Conservation (phyloP, 64 coral and sea anemone species). For the Montipora capricornis region DNA sequence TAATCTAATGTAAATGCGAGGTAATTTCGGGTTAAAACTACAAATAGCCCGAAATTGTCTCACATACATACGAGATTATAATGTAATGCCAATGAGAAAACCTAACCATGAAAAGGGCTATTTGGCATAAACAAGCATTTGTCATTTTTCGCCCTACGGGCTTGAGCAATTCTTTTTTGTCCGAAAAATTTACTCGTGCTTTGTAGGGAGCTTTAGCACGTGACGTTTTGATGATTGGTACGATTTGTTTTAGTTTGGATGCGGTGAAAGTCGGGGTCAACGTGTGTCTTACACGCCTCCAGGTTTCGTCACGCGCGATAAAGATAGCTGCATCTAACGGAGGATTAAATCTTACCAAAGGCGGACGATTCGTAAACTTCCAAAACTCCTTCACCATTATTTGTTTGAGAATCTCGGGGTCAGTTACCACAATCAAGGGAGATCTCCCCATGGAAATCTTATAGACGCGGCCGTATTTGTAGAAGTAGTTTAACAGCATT, state of each 20-base stretch:
- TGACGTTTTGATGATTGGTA: conserved; percentile 33
- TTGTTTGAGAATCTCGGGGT: conserved; percentile 86
- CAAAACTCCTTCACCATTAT: conserved; percentile 82
- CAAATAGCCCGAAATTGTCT: no score
- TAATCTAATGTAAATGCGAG: no score
- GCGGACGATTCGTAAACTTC: conserved; percentile 66
- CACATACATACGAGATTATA: no score
- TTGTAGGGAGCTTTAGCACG: conserved; percentile 7
- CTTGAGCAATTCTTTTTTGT: no score
- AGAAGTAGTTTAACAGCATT: conserved; percentile 61
- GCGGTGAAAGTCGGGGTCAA: conserved; percentile 74
- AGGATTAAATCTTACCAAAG: conserved; percentile 27
- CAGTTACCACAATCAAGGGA: conserved; percentile 57
- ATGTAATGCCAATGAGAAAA: no score
- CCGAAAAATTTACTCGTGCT: background rate
- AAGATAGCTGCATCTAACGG: conserved; percentile 56
- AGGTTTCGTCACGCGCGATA: conserved; percentile 30
- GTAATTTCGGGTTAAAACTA: no score
- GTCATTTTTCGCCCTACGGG: no score
- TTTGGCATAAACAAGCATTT: no score
- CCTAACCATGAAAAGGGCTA: no score
- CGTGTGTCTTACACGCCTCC: conserved; percentile 70
- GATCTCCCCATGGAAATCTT: conserved; percentile 45
- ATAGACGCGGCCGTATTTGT: conserved; percentile 66
- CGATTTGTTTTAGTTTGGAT: conserved; percentile 65